Conservation (phyloP, 2,113 vertebrate species). For the Narcine bancroftii region DNA sequence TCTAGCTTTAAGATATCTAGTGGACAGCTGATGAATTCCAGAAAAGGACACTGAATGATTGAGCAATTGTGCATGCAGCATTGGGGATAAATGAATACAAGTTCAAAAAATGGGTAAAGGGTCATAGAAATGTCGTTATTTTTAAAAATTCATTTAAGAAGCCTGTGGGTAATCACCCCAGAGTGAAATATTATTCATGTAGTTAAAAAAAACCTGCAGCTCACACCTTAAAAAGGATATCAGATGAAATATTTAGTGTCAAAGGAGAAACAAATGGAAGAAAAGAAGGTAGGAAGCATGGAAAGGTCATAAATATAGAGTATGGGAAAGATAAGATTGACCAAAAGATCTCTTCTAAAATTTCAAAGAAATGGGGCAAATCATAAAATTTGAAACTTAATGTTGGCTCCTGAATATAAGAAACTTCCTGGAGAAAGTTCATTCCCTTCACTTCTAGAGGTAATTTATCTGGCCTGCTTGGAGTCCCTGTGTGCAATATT, state of each 20-base stretch:
- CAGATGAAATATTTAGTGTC: neutral
- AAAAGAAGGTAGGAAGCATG: neutral
- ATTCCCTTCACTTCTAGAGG: neutral
- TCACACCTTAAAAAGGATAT: neutral
- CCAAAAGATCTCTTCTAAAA: neutral
- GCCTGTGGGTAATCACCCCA: neutral
- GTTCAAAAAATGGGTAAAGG: neutral
- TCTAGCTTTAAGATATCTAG: neutral
- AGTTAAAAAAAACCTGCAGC: no score
- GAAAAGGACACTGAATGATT: neutral
- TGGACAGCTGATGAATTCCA: neutral
- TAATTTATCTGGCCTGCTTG: neutral
- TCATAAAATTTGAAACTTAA: neutral
- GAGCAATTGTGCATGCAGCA: neutral
- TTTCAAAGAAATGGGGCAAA: neutral
- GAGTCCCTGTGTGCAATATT: neutral
- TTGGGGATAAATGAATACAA: neutral
- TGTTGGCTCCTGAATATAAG: neutral
- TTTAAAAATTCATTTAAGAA: neutral
- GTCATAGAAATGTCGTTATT: neutral
- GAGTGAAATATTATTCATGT: neutral
- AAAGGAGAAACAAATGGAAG: neutral
- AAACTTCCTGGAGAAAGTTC: neutral
- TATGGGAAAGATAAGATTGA: neutral
- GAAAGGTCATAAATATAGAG: neutral